phyloP scores from a whole-genome alignment of 2,888 invertebrate genomes.

The Lasioglossum calceatum region DNA sequence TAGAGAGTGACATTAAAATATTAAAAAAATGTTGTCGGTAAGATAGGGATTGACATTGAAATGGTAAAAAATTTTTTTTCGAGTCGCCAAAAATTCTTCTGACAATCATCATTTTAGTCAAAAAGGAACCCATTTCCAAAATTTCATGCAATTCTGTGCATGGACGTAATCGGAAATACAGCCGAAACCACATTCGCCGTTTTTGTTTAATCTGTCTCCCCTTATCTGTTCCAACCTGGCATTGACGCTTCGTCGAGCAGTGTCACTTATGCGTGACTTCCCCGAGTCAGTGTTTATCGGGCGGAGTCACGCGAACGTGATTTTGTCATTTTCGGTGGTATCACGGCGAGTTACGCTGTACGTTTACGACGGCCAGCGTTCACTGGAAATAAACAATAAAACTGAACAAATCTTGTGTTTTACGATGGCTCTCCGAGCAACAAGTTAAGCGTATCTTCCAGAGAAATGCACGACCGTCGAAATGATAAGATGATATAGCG shows the following conservation, averaged over 20 bases:
- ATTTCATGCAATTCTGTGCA: no score
- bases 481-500: background rate
- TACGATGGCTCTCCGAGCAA: background rate
- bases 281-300: background rate
- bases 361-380: background rate
- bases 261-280: conserved; percentile 9
- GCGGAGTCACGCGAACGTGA: background rate
- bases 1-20: no score
- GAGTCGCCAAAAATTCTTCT: no score
- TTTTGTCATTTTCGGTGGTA: background rate
- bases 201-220: background rate
- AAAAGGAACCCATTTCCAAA: no score
- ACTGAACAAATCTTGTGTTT: background rate
- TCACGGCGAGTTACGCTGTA: background rate
- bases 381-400: background rate
- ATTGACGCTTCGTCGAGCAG: background rate
- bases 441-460: background rate
- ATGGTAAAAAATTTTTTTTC: no score
- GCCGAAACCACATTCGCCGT: background rate
- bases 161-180: no score
- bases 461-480: background rate
- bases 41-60: no score
- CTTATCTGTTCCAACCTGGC: background rate
- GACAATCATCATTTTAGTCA: no score
- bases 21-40: no score